These are phyloP conservation scores for Oreocharis arfaki DNA, from an alignment of 2,113 vertebrate genomes.

Conservation along the genomic window DNA sequence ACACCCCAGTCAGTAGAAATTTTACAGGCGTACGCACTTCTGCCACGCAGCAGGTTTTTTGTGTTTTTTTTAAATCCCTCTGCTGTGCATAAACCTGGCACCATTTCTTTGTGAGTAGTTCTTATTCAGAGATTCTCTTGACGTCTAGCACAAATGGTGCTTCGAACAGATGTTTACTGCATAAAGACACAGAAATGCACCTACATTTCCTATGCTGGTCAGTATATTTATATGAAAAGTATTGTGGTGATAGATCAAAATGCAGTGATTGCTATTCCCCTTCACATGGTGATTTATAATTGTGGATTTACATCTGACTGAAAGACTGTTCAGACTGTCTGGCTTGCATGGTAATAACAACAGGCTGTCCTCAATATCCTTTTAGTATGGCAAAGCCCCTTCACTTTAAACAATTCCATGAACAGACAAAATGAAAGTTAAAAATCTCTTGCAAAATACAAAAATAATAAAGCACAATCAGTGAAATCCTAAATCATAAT, in stretches of 20 bases:
- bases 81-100: neutral
- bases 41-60: neutral
- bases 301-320: constrained; percentile 34
- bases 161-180: neutral
- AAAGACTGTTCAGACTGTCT: constrained; percentile 3
- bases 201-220: neutral
- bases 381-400: neutral
- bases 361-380: neutral
- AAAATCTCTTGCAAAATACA: constrained; percentile 1
- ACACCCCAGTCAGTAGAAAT: neutral
- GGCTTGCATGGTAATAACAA: constrained; percentile 14
- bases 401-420: neutral
- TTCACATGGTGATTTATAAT: constrained; percentile 24
- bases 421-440: constrained; percentile 5
- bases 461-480: neutral
- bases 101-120: neutral
- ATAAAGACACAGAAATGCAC: neutral
- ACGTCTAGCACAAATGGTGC: neutral
- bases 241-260: constrained; percentile 39
- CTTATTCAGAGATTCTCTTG: neutral
- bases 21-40: neutral
- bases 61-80: neutral
- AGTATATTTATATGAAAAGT: constrained; percentile 13
- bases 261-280: neutral
- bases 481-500: constrained; percentile 22